Evolutionary conservation across 2,797 vertebrate species (phyloP).

Genomic region (Limosa lapponica): DNA sequence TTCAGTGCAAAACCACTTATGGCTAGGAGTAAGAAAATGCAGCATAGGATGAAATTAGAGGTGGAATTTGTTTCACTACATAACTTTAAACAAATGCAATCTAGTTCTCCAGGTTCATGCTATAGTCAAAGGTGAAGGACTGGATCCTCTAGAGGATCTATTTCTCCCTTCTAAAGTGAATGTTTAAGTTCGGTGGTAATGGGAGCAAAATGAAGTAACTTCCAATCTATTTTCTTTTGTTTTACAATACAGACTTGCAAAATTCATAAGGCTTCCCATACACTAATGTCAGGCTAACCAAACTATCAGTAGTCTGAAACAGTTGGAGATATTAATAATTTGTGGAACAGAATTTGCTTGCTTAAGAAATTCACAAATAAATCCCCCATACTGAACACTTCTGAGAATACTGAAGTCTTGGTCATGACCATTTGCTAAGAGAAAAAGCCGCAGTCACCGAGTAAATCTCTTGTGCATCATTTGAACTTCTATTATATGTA

Average conservation of each 20-base stretch:
- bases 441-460: slow-evolving; percentile 57
- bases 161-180: not conserved
- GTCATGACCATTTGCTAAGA: slow-evolving; percentile 18
- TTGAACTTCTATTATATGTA: slow-evolving; percentile 31
- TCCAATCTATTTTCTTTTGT: not conserved
- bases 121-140: not conserved
- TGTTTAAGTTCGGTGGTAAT: not conserved
- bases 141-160: not conserved
- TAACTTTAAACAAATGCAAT: not conserved
- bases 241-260: not conserved
- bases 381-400: not conserved
- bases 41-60: not conserved
- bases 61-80: not conserved
- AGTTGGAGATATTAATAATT: not conserved
- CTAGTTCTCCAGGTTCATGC: not conserved
- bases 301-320: not conserved
- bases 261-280: not conserved
- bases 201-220: not conserved
- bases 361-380: slow-evolving; percentile 18
- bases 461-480: slow-evolving; percentile 51
- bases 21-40: not conserved
- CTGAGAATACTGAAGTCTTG: slow-evolving; percentile 6
- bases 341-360: not conserved
- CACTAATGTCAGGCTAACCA: not conserved
- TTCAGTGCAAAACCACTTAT: not conserved